Evolutionary conservation across 2,113 vertebrate species (phyloP), one percentile per base, ranked within the genome.

Genomic region (Willisornis vidua): DNA sequence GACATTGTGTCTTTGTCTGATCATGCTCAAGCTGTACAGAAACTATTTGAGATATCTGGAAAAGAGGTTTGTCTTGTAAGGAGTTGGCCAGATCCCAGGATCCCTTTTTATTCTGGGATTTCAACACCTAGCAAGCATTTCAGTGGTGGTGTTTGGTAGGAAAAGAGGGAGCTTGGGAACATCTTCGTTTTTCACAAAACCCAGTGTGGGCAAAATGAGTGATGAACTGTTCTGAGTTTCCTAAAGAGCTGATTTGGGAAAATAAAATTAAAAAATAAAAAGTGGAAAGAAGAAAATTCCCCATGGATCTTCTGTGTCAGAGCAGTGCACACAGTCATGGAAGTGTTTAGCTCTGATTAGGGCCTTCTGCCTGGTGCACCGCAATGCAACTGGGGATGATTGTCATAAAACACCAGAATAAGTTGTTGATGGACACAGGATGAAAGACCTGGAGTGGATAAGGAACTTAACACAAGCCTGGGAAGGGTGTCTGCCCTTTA

Each of bases 381-480:
- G 51, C 52, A 52, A 54, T 74, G 82, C 68, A 45, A 1, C 1
- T 17, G 71, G 59, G 54, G 65, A 84, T 3, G 4, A 55, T 29
- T 67, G 72, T 90, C 59, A 70, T 68, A 77, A 81, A 95, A 90
- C 46, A 75, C 59, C 67, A 75, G 49, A 72, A 49, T 59, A 61
- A 51, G 18, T 37, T 85, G 28, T 39, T 84, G 48, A 61, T 73
- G 66, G 46, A 59, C 63, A 67, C 57, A 72, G 73, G 48, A 90
- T 85, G 74, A 94, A 92, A 93, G 92, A 71, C 51, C n/a, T 24
- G 35, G 43, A 73, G 72, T 41, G 43, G 37, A 91, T 93, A 83
- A 95, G 65, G 73, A 95, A 67, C 87, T 94, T 94, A 96, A 90
- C 71, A 81, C 33, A 75, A 93, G 77, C 57, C 33, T 96, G 93